Evolutionary conservation across 2,113 vertebrate species (phyloP).

Genomic region (Tonatia bakeri): DNA sequence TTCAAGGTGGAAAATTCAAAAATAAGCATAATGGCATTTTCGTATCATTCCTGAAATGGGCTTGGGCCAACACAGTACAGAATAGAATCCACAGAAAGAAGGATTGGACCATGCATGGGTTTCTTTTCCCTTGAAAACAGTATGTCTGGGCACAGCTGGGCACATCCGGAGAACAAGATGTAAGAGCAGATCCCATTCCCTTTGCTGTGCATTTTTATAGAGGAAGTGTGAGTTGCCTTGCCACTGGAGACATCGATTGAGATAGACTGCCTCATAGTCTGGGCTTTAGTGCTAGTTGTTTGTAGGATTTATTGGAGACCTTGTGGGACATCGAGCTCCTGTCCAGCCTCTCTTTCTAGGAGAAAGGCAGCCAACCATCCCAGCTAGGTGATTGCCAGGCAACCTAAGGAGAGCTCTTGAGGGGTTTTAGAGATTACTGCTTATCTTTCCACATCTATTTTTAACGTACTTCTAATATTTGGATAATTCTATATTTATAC

Average conservation of each 20-base stretch:
- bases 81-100: neutral
- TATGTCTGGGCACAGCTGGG: neutral
- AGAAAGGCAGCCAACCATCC: neutral
- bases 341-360: neutral
- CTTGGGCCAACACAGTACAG: neutral
- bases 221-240: neutral
- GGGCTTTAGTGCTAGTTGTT: neutral
- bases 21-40: neutral
- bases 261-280: neutral
- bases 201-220: neutral
- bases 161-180: neutral
- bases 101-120: neutral
- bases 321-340: neutral
- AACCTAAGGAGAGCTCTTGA: neutral
- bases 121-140: neutral
- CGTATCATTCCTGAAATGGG: neutral
- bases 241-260: neutral
- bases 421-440: neutral
- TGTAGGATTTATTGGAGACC: neutral
- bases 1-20: neutral
- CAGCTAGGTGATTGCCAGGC: neutral
- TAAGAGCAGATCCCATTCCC: fast-evolving
- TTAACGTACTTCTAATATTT: neutral
- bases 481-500: neutral
- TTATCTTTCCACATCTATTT: neutral